Evolutionary conservation across 2,888 invertebrate genomes (phyloP).

Genomic region (Dendrolimus houi): DNA sequence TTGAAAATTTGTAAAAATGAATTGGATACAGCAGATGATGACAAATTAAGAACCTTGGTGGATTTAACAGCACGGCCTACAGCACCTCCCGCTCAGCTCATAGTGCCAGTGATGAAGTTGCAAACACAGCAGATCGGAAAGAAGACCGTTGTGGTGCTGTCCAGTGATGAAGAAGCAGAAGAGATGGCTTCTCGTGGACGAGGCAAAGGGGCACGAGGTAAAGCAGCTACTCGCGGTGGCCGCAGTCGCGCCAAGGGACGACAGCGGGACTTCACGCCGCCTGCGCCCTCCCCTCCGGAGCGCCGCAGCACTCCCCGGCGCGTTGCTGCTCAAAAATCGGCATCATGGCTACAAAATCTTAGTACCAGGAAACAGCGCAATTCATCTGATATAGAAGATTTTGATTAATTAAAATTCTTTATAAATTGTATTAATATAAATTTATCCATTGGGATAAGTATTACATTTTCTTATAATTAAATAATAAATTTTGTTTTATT

Average conservation of each 20-base stretch:
- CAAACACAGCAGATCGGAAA: constrained; percentile 26
- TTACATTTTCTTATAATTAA: background rate
- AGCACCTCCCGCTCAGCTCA: constrained; percentile 19
- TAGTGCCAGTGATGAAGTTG: constrained; percentile 23
- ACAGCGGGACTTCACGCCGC: constrained; percentile 24
- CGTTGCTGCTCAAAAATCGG: constrained; percentile 47
- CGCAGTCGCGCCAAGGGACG: constrained; percentile 14
- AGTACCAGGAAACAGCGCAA: constrained; percentile 33
- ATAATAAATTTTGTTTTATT: background rate
- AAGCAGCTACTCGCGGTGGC: constrained; percentile 12
- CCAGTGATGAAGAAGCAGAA: constrained; percentile 47
- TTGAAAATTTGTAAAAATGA: constrained; percentile 45
- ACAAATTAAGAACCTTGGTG: constrained; percentile 35
- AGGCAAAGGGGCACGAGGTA: constrained; percentile 14
- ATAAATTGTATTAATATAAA: background rate
- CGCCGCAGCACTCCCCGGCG: constrained; percentile 61
- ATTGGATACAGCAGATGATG: constrained; percentile 49
- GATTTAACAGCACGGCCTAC: constrained; percentile 29
- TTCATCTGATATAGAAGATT: constrained; percentile 50
- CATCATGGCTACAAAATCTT: constrained; percentile 45
- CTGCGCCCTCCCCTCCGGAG: constrained; percentile 32
- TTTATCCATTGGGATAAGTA: background rate
- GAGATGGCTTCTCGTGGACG: constrained; percentile 17
- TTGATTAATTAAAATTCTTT: constrained; percentile 30
- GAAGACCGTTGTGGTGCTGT: constrained; percentile 39